phyloP scores from a whole-genome alignment of 2,797 vertebrate genomes.

The Alauda arvensis region DNA sequence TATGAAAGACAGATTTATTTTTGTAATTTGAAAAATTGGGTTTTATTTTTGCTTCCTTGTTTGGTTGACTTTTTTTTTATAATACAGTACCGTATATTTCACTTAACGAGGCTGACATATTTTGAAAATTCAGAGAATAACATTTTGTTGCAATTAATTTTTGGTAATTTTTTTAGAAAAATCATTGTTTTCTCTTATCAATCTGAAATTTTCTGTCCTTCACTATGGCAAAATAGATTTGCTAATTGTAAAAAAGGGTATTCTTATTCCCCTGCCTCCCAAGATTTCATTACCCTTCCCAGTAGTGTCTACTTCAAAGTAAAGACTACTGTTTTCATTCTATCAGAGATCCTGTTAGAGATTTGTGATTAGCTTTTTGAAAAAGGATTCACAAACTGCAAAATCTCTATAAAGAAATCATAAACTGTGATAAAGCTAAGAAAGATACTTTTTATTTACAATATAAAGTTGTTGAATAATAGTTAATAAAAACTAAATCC shows the following conservation, averaged over 20 bases:
- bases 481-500: background rate
- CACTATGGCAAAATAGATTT: background rate
- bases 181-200: background rate
- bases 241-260: background rate
- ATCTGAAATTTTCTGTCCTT: background rate
- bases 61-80: background rate
- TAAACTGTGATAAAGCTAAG: background rate
- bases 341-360: background rate
- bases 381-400: background rate
- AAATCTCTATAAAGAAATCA: background rate
- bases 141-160: background rate
- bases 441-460: background rate
- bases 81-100: background rate
- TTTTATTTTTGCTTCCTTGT: background rate
- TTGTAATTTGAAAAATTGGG: background rate
- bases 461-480: background rate
- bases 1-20: background rate
- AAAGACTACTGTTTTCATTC: background rate
- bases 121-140: background rate
- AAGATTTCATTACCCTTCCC: background rate
- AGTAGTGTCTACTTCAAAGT: background rate
- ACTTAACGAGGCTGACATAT: rapidly evolving
- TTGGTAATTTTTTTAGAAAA: background rate
- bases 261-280: background rate
- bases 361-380: background rate